Evolutionary conservation across 1,140 invertebrate species (phyloP), one percentile per base, ranked within the genome.

Genomic region (Apis florea): DNA sequence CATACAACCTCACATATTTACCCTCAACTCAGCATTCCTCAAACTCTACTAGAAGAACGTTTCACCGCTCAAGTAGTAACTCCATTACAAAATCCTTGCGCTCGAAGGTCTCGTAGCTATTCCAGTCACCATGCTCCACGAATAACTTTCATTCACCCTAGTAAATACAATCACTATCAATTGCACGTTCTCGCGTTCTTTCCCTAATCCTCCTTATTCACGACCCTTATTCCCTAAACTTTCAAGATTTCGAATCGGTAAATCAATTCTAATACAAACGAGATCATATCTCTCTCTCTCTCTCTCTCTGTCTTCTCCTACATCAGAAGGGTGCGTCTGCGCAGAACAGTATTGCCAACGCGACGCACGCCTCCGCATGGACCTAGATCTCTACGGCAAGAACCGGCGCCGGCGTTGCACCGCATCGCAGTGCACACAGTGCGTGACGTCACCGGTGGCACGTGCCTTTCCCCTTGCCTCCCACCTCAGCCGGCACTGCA

Each of bases 371-470:
- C 82, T 77, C 75, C 87, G 81, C 84, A 86, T 86, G 85, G 85
- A 86, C 85, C 84, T 86, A 80, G 59, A 86, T 83, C 74, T 73
- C 66, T 72, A 2, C 10, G 5, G 63, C 85, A 79, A 74, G 71
- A 70, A 81, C 68, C 84, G 85, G 76, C 84, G 84, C 75, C 84
- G 79, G 79, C 83, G 83, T 83, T 90, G 91, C 87, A 89, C 70
- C 88, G 84, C 84, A 83, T 83, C 84, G 87, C 90, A 89, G 83
- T 91, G 90, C 90, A 90, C 88, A 90, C 88, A 85, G 74, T 82
- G 59, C 87, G 89, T 93, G 92, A 93, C 92, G 92, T 92, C 92
- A 92, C 72, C 77, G 75, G 85, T 85, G 90, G 91, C 92, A 92
- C 92, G 92, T 92, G 92, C 88, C 91, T 80, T 85, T 82, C 85